phyloP scores from a whole-genome alignment of 1,140 invertebrate species.

The Procambarus virginalis region DNA sequence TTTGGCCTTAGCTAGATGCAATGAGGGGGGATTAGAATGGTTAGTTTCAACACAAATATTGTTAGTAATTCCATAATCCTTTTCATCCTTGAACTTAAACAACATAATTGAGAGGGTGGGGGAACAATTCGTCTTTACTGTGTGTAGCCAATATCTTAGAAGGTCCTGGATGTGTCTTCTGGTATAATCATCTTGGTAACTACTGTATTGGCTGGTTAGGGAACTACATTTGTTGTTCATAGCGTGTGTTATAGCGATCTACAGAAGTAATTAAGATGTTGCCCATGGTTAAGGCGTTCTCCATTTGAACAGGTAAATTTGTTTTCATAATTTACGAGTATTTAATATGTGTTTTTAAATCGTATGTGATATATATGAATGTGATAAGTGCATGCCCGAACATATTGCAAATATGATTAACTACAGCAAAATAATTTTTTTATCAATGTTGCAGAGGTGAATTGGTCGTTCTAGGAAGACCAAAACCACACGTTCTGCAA shows the following conservation, averaged over 20 bases:
- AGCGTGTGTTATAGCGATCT: neutral
- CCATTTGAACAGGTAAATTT: too few species aligned
- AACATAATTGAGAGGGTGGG: neutral
- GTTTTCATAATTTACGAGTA: too few species aligned
- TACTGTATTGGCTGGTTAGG: neutral
- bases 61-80: neutral
- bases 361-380: too few species aligned
- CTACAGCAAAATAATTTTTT: too few species aligned
- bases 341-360: too few species aligned
- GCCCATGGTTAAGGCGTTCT: too few species aligned
- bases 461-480: too few species aligned
- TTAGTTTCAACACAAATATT: neutral
- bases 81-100: neutral
- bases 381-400: too few species aligned
- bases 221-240: neutral
- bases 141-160: neutral
- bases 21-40: neutral
- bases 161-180: neutral
- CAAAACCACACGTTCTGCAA: too few species aligned
- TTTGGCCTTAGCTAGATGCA: slow-evolving; percentile 41
- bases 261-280: too few species aligned
- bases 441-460: too few species aligned
- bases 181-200: neutral
- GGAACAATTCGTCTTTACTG: neutral
- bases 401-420: too few species aligned